A percentile compares a stretch with the other conserved stretches of the same genome.
phyloP scores from a whole-genome alignment of 2,113 vertebrate species.

The Myanophis thanlyinensis region DNA sequence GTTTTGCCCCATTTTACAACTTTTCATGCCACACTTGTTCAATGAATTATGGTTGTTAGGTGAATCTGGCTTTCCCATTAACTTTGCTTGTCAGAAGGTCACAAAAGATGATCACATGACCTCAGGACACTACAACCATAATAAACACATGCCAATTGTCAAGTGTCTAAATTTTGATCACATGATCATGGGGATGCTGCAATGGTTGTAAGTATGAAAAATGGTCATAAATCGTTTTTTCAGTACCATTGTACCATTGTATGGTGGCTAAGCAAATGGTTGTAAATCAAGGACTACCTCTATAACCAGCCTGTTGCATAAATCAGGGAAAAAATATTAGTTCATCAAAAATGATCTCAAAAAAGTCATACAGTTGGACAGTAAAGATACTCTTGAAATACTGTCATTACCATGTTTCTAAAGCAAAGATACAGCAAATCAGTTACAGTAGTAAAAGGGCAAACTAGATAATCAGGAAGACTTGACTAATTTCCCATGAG shows the following conservation, averaged over 20 bases:
- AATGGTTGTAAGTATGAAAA: not conserved
- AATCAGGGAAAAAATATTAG: not conserved
- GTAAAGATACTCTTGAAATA: not conserved
- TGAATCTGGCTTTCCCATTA: not conserved
- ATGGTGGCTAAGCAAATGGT: not conserved
- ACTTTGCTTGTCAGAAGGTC: not conserved
- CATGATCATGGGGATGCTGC: not conserved
- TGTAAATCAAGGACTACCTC: not conserved
- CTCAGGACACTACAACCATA: not conserved
- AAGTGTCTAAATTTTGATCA: not conserved
- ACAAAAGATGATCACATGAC: not conserved
- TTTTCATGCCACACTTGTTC: too few relatives aligned
- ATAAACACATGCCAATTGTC: not conserved
- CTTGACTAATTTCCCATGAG: not conserved
- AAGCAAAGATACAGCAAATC: not conserved
- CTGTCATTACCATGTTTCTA: not conserved
- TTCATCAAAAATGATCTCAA: not conserved
- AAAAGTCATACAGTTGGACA: not conserved
- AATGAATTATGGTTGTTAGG: too few relatives aligned
- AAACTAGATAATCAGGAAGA: not conserved
- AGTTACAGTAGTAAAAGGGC: not conserved
- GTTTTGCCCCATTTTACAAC: too few relatives aligned
- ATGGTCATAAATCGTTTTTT: not conserved
- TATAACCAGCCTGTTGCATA: not conserved
- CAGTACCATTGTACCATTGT: not conserved